Base-by-base conservation (phyloP, 2,113 vertebrate genomes). In the Hydrolagus affinis region DNA sequence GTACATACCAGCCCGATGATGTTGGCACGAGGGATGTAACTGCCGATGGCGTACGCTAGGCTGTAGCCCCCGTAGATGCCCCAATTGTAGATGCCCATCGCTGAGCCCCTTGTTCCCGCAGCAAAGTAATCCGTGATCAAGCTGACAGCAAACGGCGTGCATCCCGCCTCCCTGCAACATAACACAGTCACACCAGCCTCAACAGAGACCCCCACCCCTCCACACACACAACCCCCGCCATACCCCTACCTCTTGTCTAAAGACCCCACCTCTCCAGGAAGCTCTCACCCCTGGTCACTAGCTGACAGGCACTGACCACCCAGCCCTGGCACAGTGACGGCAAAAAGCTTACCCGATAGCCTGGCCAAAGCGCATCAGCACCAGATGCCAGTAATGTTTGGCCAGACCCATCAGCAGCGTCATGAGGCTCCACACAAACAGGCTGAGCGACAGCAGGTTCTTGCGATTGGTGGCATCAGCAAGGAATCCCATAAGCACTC, bases 381-480 rank as follows among this genome's bases (percentile, higher is more conserved):
- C 56, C 32, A 86, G 57, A 10, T 86, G 86, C 86, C 86, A 86
- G 25, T 85, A 86, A 14, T 44, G 76, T 14, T 69, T 70, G 68
- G 69, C 44, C 7, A 86, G 85, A 1, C 77, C 86, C 86, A 86
- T 86, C 77, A 86, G 77, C 56, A 83, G 15, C 2, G 77, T 86
- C 86, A 86, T 85, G 12, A 86, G 86, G 30, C 86, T 86, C 86
- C 86, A 86, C 23, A 86, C 57, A 21, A 86, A 68, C 30, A 86
- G 68, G 25, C 86, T 86, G 25, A 57, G 11, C 0, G 86, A 25
- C 56, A 86, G 64, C 19, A 86, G 77, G 64, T 83, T 30, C 69
- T 86, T 85, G 28, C 86, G 76, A 32, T 85, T 86, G 9, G 69
- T 69, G 30, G 76, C 44, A 72, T 86, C 86, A 6, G 86, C 86